These are phyloP conservation scores for Oasisia sp. DNA, from an alignment of 2,888 invertebrate genomes.

Conservation along the genomic window DNA sequence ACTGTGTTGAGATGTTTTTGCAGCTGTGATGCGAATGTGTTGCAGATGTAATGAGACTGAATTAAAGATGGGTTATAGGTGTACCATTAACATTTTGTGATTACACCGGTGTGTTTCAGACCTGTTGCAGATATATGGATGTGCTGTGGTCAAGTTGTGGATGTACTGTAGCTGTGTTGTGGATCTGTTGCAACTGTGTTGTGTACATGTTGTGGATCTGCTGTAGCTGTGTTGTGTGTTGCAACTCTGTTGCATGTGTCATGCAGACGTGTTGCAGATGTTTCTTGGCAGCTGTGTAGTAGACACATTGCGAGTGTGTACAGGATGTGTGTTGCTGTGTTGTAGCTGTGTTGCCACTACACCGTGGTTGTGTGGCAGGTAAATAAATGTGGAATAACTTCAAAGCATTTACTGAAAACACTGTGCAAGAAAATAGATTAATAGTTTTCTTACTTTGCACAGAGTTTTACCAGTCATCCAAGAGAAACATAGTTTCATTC, in stretches of 20 bases:
- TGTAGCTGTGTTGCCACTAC: not conserved
- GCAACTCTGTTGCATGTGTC: not conserved
- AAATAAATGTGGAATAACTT: no score
- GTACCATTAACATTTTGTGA: not conserved
- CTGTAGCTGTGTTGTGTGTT: not conserved
- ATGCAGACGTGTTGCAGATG: not conserved
- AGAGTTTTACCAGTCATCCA: no score
- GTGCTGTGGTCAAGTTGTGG: not conserved
- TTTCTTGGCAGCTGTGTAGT: constrained; percentile 18
- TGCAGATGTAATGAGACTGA: not conserved
- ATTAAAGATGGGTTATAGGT: not conserved
- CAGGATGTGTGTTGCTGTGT: not conserved
- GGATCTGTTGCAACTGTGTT: not conserved
- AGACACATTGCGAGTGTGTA: not conserved
- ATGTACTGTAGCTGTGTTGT: not conserved
- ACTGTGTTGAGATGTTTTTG: no score
- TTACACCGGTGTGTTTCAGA: not conserved
- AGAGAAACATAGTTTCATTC: no score
- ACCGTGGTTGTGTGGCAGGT: not conserved
- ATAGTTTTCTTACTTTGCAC: no score
- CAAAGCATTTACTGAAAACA: no score
- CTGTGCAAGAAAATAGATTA: no score
- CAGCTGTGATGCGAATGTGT: not conserved
- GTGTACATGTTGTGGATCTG: not conserved
- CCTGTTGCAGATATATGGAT: not conserved